Base-by-base conservation (phyloP, 2,888 invertebrate genomes). In the Coelopa pilipes region DNA sequence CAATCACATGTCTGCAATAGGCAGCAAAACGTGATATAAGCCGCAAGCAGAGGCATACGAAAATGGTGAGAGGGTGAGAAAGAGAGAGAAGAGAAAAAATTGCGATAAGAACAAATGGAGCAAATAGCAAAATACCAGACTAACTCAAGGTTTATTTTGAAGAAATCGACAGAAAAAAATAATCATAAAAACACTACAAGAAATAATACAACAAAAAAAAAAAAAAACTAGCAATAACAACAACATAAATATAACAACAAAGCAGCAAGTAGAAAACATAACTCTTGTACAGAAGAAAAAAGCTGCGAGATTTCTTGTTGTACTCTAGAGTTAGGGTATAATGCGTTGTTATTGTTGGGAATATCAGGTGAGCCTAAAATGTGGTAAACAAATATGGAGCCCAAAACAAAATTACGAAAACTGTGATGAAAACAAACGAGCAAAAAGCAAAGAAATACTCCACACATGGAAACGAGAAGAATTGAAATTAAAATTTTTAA, bases 381-480 rank as follows among this genome's bases (percentile, higher is more conserved):
- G 77, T 78, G 72, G 81, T 82, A 82, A 82, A 82, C 82, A 82
- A 82, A 81, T 79, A 74, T 68, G 46, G 62, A 78, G 69, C 74
- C 65, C 78, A 81, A 81, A 81, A 77, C 74, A 76, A 76, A 81
- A 80, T 76, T 17, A 62, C 49, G 55, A 76, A 79, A 79, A 78
- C 19, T 4, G 24, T 50, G 50, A 66, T 34, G 19, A 55, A 63
- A 34, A 55, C 15, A 71, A 71, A 12, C 47, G n/a, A 24, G 9
- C 9, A 34, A 34, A 50, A 17, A 62, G 7, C n/a, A 50, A 45
- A 62, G 55, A 55, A 55, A 7, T 7, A 55, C 19, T n/a, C 55
- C 10, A 57, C 17, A 57, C 17, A 9, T n/a, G n/a, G 19, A 57
- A 57, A 17, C 19, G 7, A 24, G 24, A 19, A 60, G 13, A 34